Conservation (phyloP, 2,797 vertebrate species). For the Acanthurus leucopareius region DNA sequence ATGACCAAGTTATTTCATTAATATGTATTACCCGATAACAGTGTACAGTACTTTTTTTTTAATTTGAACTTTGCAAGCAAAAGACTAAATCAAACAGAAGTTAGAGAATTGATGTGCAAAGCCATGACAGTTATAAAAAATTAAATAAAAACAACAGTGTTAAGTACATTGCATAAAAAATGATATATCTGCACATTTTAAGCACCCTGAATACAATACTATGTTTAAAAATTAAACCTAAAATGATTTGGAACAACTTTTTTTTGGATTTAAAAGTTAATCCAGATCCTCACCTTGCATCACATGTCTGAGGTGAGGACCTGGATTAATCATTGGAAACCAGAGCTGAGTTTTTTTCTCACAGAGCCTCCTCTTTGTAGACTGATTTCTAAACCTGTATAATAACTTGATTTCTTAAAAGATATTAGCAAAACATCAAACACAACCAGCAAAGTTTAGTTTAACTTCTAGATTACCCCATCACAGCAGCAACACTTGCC, state of each 20-base stretch:
- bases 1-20: too few species aligned
- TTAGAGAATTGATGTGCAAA: background rate
- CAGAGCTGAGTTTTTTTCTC: constrained; percentile 45
- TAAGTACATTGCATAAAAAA: too few species aligned
- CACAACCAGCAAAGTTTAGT: background rate
- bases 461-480: constrained; percentile 28
- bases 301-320: constrained; percentile 53
- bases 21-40: background rate
- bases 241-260: too few species aligned
- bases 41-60: too few species aligned
- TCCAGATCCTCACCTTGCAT: background rate
- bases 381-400: constrained; percentile 35
- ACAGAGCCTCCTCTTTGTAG: constrained; percentile 20
- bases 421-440: constrained; percentile 30
- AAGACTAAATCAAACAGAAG: background rate
- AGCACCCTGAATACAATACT: too few species aligned
- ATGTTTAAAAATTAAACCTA: too few species aligned
- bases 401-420: constrained; percentile 44
- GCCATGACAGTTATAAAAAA: too few species aligned
- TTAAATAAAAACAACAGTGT: too few species aligned
- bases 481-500: constrained; percentile 64
- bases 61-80: background rate
- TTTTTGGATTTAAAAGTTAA: too few species aligned
- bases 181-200: too few species aligned
- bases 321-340: constrained; percentile 63